phyloP scores from a whole-genome alignment of 2,797 vertebrate genomes.

The Naso thynnoides region DNA sequence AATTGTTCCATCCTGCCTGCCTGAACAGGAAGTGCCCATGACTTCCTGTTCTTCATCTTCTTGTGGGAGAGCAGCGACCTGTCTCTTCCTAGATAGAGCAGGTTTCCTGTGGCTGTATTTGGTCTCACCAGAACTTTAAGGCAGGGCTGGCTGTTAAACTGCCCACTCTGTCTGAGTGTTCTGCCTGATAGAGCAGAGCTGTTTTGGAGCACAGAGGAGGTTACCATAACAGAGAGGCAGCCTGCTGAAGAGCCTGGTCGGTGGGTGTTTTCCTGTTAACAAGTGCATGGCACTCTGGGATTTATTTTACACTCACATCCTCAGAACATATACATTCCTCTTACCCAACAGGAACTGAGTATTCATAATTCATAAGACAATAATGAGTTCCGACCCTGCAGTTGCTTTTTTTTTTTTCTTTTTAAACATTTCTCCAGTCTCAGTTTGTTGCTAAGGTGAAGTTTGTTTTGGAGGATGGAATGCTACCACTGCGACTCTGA shows the following conservation, averaged over 20 bases:
- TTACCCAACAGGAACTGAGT: slow-evolving; percentile 12
- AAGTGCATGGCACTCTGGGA: slow-evolving; percentile 60
- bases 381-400: slow-evolving; percentile 8
- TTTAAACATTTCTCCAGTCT: slow-evolving; percentile 26
- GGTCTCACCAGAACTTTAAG: slow-evolving; percentile 38
- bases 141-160: slow-evolving; percentile 49
- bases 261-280: slow-evolving; percentile 65
- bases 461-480: slow-evolving; percentile 60
- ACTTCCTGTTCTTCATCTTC: slow-evolving; percentile 71
- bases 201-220: slow-evolving; percentile 74
- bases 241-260: slow-evolving; percentile 45
- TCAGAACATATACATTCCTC: slow-evolving; percentile 22
- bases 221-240: slow-evolving; percentile 79
- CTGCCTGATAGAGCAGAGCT: slow-evolving; percentile 64
- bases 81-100: slow-evolving; percentile 65
- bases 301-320: slow-evolving; percentile 36
- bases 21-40: slow-evolving; percentile 72
- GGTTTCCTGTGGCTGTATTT: slow-evolving; percentile 70
- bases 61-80: slow-evolving; percentile 53
- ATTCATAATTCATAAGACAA: slow-evolving; percentile 21
- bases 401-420: slow-evolving; percentile 16
- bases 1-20: slow-evolving; percentile 54
- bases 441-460: slow-evolving; percentile 47
- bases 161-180: slow-evolving; percentile 61
- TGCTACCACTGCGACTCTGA: slow-evolving; percentile 32